phyloP scores from a whole-genome alignment of 2,888 invertebrate species.

The Mactromeris polynyma region DNA sequence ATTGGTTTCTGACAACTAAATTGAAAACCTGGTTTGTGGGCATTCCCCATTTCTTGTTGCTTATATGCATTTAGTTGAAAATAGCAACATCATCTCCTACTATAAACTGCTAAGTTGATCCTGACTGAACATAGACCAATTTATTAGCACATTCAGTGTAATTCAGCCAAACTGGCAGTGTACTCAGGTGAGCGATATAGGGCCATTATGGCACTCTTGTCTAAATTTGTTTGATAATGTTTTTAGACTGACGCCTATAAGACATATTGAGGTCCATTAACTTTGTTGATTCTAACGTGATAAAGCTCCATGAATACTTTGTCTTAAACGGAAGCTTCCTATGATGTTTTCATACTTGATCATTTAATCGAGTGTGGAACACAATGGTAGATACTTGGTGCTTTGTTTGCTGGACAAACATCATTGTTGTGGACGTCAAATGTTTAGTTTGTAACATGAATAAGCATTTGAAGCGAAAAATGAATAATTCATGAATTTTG shows the following conservation, averaged over 20 bases:
- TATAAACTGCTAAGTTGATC: too few relatives aligned
- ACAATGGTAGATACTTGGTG: slow-evolving; percentile 19
- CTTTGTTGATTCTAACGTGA: background rate
- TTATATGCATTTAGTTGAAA: too few relatives aligned
- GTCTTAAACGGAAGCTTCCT: background rate
- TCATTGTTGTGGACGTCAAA: background rate
- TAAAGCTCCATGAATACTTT: background rate
- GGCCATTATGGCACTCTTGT: too few relatives aligned
- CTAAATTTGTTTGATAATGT: background rate
- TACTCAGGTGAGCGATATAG: too few relatives aligned
- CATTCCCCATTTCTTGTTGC: too few relatives aligned
- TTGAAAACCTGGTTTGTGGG: too few relatives aligned
- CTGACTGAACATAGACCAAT: too few relatives aligned
- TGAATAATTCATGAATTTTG: slow-evolving; percentile 27
- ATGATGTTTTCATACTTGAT: background rate
- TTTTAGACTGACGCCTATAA: background rate
- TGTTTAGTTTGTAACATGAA: slow-evolving; percentile 21
- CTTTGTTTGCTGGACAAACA: slow-evolving; percentile 22
- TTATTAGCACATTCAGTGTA: too few relatives aligned
- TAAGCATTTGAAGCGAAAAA: background rate
- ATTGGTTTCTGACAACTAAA: too few relatives aligned
- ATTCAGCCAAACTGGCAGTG: too few relatives aligned
- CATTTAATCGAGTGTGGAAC: background rate
- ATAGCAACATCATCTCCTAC: too few relatives aligned
- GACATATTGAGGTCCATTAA: background rate